Conservation (phyloP, 23 tunicate genomes). For the Botrylloides violaceus region DNA sequence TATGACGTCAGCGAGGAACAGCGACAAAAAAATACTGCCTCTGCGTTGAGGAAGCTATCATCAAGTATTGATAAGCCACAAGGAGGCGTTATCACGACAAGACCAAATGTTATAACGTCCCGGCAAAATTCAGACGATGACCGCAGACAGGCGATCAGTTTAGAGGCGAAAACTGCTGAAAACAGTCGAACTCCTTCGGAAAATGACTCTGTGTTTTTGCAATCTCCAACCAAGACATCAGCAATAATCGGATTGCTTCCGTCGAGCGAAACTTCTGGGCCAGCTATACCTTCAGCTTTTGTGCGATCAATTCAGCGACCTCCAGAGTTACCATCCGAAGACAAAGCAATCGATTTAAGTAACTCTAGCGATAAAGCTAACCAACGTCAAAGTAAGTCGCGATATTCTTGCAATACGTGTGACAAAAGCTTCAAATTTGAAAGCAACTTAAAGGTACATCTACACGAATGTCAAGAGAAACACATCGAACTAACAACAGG, state of each 20-base stretch:
- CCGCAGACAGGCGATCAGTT: background rate
- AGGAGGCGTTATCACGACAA: too few species aligned
- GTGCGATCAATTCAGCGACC: too few species aligned
- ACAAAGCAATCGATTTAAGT: background rate
- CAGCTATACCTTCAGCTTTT: background rate
- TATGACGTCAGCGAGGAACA: background rate
- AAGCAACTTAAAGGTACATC: conserved; percentile 13
- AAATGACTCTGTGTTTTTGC: conserved; percentile 14
- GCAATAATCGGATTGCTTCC: background rate
- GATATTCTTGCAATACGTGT: background rate
- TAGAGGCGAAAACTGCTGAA: background rate
- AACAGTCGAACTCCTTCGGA: background rate
- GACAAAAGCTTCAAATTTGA: background rate
- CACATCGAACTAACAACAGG: too few species aligned
- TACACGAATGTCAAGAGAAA: background rate
- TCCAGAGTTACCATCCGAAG: too few species aligned
- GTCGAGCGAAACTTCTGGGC: background rate
- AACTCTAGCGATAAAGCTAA: background rate
- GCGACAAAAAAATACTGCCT: too few species aligned
- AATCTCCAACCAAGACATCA: background rate
- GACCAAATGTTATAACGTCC: too few species aligned
- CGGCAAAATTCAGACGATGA: background rate
- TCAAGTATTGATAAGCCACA: too few species aligned
- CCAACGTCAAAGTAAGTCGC: background rate
- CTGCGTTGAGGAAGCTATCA: background rate